Evolutionary conservation across 1,140 invertebrate species (phyloP).

Genomic region (Drosophila sulfurigaster): DNA sequence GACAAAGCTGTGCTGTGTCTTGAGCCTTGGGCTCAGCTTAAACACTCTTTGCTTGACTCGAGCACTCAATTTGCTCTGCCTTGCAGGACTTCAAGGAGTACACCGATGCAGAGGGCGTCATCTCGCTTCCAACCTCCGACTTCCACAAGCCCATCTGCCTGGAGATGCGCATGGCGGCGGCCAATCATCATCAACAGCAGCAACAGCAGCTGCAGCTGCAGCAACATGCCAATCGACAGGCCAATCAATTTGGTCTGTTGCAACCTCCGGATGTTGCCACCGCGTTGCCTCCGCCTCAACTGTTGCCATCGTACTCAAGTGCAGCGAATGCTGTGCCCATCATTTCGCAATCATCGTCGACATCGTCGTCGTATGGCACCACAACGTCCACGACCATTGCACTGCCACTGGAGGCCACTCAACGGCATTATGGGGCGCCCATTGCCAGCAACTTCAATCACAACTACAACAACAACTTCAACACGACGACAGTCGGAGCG

Average conservation of each 20-base stretch:
- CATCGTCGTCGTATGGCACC: constrained; percentile 80
- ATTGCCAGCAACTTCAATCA: constrained; percentile 80
- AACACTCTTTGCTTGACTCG: constrained; percentile 4
- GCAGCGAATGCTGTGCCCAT: constrained; percentile 44
- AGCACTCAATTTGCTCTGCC: constrained; percentile 29
- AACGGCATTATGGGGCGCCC: constrained; percentile 53
- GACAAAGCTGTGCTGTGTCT: background rate
- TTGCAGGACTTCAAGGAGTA: constrained; percentile 94
- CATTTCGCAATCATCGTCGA: constrained; percentile 79
- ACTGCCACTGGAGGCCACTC: constrained; percentile 75
- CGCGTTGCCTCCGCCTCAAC: too few species aligned
- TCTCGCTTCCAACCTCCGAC: constrained; percentile 93
- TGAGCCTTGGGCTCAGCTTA: constrained; percentile 2
- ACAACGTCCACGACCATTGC: constrained; percentile 82
- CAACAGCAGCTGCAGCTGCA: too few species aligned
- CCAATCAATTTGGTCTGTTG: constrained; percentile 66
- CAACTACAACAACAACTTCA: constrained; percentile 86
- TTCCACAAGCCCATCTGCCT: constrained; percentile 91
- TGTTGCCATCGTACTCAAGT: constrained; percentile 41
- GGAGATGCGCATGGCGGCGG: constrained; percentile 87
- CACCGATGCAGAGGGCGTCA: constrained; percentile 93
- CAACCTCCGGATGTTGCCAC: constrained; percentile 37
- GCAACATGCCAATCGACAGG: constrained; percentile 63
- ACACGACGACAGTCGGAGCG: constrained; percentile 70
- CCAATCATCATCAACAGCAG: constrained; percentile 54